Conservation (phyloP, 1,140 invertebrate genomes). For the Drosophila suzukii region DNA sequence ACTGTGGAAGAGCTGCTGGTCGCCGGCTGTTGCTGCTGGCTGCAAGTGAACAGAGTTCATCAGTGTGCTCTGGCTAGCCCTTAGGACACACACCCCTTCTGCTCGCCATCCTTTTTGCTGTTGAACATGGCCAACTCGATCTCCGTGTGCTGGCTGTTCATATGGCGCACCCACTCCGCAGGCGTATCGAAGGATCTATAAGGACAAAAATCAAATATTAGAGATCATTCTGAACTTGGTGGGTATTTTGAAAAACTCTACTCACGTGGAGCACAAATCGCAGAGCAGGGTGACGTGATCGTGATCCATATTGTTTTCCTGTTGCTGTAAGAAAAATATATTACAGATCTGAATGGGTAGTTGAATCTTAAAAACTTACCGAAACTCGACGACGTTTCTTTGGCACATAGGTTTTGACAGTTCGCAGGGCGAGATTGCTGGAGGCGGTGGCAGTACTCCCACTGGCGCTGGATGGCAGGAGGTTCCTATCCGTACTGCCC, state of each 20-base stretch:
- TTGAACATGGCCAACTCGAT: constrained; percentile 92
- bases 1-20: constrained; percentile 55
- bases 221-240: not conserved
- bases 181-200: constrained; percentile 88
- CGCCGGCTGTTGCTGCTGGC: constrained; percentile 35
- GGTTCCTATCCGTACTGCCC: constrained; percentile 15
- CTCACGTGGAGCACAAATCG: constrained; percentile 91
- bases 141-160: constrained; percentile 92
- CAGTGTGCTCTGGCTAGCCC: constrained; percentile 35
- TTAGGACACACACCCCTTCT: constrained; percentile 78
- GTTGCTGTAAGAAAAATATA: constrained; percentile 58
- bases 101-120: constrained; percentile 85
- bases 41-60: constrained; percentile 73
- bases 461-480: constrained; percentile 29
- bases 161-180: constrained; percentile 93
- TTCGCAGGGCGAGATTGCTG: constrained; percentile 70
- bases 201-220: not conserved
- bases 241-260: not conserved
- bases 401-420: constrained; percentile 86
- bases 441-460: constrained; percentile 44
- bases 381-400: constrained; percentile 86
- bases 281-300: constrained; percentile 85
- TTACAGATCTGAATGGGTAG: not conserved
- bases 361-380: constrained; percentile 64
- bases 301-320: constrained; percentile 81